Conservation (phyloP, 2,797 vertebrate species). For the Mus spretus region DNA sequence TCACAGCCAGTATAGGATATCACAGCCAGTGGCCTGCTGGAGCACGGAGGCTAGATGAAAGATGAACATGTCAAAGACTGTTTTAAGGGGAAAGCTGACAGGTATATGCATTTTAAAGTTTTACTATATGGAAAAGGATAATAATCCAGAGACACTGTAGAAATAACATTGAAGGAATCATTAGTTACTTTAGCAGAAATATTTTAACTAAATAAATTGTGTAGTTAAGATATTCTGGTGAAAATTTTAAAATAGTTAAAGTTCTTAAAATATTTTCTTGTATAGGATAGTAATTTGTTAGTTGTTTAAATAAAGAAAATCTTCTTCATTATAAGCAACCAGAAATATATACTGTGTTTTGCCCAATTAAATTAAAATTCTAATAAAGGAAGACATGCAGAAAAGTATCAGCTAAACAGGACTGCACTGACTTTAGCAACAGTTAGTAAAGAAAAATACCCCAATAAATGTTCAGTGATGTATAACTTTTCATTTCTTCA, state of each 20-base stretch:
- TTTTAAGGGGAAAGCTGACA: constrained; percentile 92
- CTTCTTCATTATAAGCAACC: constrained; percentile 86
- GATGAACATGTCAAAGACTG: constrained; percentile 94
- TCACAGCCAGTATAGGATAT: constrained; percentile 95
- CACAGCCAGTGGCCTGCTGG: constrained; percentile 94
- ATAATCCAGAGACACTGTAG: constrained; percentile 82
- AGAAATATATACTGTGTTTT: constrained; percentile 85
- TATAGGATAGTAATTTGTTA: constrained; percentile 85
- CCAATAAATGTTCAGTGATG: constrained; percentile 79
- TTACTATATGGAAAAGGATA: constrained; percentile 82
- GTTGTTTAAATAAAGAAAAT: constrained; percentile 85
- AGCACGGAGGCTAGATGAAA: constrained; percentile 94
- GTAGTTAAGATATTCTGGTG: constrained; percentile 82
- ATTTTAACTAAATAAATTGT: constrained; percentile 86
- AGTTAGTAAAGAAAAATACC: constrained; percentile 74
- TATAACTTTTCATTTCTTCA: constrained; percentile 77
- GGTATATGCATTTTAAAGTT: constrained; percentile 83
- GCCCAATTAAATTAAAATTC: constrained; percentile 83
- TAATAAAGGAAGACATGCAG: constrained; percentile 79
- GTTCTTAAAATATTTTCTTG: constrained; percentile 82
- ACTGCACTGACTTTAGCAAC: constrained; percentile 81
- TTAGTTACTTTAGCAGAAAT: constrained; percentile 86
- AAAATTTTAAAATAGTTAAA: constrained; percentile 83
- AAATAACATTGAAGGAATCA: constrained; percentile 83
- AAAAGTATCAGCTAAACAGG: constrained; percentile 82